These are phyloP conservation scores for Gorsachius magnificus DNA, from an alignment of 2,797 vertebrate genomes.

Conservation along the genomic window DNA sequence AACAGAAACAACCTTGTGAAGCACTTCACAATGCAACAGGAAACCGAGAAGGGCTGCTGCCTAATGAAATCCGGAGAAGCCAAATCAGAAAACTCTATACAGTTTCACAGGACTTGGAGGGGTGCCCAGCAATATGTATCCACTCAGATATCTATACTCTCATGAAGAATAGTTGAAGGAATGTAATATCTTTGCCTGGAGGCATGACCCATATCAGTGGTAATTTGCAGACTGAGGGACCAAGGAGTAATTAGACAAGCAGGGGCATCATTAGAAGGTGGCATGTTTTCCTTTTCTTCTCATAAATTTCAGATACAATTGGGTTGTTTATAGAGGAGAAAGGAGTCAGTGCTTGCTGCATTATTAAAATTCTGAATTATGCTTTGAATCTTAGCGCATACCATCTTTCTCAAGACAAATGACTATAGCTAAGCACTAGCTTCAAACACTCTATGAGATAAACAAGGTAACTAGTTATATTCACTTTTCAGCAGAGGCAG, in stretches of 20 bases:
- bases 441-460: background rate
- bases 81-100: background rate
- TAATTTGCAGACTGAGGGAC: constrained; percentile 35
- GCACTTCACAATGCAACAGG: background rate
- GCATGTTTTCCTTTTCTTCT: constrained; percentile 39
- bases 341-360: background rate
- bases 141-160: background rate
- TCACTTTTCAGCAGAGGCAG: background rate
- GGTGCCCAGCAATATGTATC: background rate
- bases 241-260: constrained; percentile 40
- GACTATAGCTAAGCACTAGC: background rate
- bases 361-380: constrained; percentile 39
- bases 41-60: background rate
- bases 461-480: background rate
- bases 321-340: constrained; percentile 16
- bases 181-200: constrained; percentile 11
- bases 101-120: background rate
- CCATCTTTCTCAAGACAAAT: constrained; percentile 26
- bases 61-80: background rate
- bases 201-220: background rate
- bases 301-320: constrained; percentile 22
- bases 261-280: background rate
- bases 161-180: constrained; percentile 18
- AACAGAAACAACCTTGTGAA: background rate
- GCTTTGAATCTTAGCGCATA: background rate